Base-by-base conservation (phyloP, 2,888 invertebrate genomes). In the Elysia crispata region DNA sequence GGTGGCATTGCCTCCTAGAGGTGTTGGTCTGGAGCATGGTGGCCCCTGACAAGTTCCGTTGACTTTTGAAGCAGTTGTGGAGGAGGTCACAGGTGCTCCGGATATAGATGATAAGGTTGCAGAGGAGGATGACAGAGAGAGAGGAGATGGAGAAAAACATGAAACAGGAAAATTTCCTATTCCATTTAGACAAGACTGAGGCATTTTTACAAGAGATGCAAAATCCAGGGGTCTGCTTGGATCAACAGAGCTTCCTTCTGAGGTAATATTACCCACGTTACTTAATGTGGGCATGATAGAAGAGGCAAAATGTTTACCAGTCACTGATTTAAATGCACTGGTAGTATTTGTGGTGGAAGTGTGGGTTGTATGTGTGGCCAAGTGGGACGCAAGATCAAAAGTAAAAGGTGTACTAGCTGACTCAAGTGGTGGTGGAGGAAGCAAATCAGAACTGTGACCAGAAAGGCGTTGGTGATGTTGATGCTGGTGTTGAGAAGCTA, bases 351-450 rank as follows among this genome's bases (percentile, higher is more conserved):
- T 76, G 23, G 81, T 78, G 25, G 78, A 70, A 23, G 81, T 79
- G 57, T 76, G 69, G 15, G 78, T 78, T 67, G 76, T 77, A 54
- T 81, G 81, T 30, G 81, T 77, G 28, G 75, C 70, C 25, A 81
- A 85, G 70, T 87, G 86, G 1, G 85, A 81, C 49, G 87, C 78
- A 30, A 86, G 83, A 62, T 84, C 86, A n/a, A 88, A 84, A 20
- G 84, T 83, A 80, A 86, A 88, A n/a, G 87, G 86, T 28, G 83
- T 66, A 69, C 77, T 73, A 81, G 85, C 84, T 41, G 83, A 81
- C 49, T 76, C 77, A 77, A 88, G 86, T 0, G 90, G 89, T n/a
- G 90, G 85, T 8, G 89, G 88, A 1, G 88, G 87, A n/a, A 90
- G 85, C 18, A 90, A 83, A 49, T 89, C 90, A 74, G 87, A 86